A percentile compares a stretch with the other conserved stretches of the same genome.
These are phyloP conservation scores for Trochalopteron elliotii DNA, from an alignment of 2,113 vertebrate genomes.

Conservation along the genomic window DNA sequence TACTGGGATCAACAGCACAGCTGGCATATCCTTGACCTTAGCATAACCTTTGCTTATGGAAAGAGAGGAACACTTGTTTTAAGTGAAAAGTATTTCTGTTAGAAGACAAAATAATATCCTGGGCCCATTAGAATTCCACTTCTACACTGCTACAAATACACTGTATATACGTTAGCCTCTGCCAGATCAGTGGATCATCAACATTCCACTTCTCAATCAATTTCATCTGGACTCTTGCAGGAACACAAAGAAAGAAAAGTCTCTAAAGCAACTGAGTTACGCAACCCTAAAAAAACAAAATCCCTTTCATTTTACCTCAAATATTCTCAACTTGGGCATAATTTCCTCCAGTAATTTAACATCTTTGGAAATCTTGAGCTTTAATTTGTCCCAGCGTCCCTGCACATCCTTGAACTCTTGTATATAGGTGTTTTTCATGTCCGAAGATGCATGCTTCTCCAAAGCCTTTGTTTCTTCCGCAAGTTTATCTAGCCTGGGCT, in stretches of 20 bases:
- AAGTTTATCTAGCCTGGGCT: slow-evolving; percentile 67
- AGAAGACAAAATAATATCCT: neutral
- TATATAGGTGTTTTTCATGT: slow-evolving; percentile 35
- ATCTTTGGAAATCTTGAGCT: slow-evolving; percentile 78
- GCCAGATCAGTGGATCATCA: neutral
- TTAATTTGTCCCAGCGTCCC: slow-evolving; percentile 82
- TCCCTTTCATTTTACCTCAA: slow-evolving; percentile 78
- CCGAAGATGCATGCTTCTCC: slow-evolving; percentile 52
- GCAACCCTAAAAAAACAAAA: neutral
- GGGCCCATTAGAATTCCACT: neutral
- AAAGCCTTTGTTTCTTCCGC: slow-evolving; percentile 75
- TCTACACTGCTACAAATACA: neutral
- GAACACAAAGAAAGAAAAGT: neutral
- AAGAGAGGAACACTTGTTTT: neutral
- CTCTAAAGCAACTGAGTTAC: neutral
- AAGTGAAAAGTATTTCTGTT: neutral
- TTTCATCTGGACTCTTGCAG: neutral
- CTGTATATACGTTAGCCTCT: neutral
- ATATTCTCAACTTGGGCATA: slow-evolving; percentile 81
- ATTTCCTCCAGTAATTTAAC: slow-evolving; percentile 84
- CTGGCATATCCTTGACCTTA: neutral
- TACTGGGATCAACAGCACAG: neutral
- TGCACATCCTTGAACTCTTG: slow-evolving; percentile 76
- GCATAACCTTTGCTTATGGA: neutral
- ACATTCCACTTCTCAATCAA: neutral